Evolutionary conservation across 2,797 vertebrate species (phyloP).

Genomic region (Chiroxiphia lanceolata): DNA sequence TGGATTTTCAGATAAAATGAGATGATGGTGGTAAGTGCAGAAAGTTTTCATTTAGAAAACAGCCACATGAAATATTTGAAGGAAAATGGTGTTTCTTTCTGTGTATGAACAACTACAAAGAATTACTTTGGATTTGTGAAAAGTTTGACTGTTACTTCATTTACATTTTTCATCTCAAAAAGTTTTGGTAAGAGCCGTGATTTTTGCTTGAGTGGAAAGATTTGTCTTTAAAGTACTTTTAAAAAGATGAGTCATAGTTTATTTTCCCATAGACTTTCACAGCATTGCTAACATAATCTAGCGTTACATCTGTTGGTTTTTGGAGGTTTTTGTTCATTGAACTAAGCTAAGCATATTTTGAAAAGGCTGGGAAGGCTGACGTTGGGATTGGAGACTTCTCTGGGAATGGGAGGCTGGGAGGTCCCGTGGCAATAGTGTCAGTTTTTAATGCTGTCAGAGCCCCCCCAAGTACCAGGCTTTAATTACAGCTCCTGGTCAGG

Average conservation of each 20-base stretch:
- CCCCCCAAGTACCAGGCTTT: background rate
- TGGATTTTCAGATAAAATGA: background rate
- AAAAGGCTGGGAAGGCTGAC: background rate
- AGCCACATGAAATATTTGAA: background rate
- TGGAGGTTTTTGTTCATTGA: background rate
- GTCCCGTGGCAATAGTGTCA: background rate
- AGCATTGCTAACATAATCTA: conserved; percentile 12
- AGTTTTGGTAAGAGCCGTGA: background rate
- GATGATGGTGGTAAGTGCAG: background rate
- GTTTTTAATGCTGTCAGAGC: background rate
- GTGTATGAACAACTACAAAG: background rate
- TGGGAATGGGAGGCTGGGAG: background rate
- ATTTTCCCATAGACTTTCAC: conserved; percentile 22
- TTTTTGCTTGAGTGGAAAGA: background rate
- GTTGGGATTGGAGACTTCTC: background rate
- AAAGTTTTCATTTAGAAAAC: background rate
- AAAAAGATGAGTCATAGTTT: conserved; percentile 37
- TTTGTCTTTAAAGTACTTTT: background rate
- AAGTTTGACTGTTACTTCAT: background rate
- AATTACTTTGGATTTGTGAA: background rate
- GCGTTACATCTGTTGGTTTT: background rate
- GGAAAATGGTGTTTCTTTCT: background rate
- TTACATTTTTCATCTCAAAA: background rate
- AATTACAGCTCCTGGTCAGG: background rate
- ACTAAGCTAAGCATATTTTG: background rate